Evolutionary conservation across 2,888 invertebrate species (phyloP), one percentile per base, ranked within the genome.

Genomic region (Cataglyphis altisquamis): DNA sequence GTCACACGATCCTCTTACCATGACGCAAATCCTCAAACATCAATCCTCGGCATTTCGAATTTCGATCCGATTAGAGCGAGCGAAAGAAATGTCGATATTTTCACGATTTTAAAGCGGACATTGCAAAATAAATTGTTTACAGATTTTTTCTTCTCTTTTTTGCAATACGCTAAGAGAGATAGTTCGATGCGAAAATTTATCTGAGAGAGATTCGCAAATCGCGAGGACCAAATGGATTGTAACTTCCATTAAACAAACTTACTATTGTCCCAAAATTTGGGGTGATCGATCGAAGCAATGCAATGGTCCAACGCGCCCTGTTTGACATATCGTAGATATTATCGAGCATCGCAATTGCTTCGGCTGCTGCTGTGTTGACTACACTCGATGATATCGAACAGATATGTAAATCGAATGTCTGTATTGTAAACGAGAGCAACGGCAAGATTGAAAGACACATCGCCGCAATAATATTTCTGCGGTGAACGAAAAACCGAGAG

Each of bases 261-360:
- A 80, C 45, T 3, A 15, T 70, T 72, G 45, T 55, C 3, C 25
- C 78, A 36, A 39, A 80, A 72, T 80, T 45, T 12, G 15, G 21
- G 5, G 45, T 57, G 70, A 80, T 77, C 67, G 60, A 80, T 80
- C 45, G 41, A 25, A 57, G 57, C 29, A 45, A 29, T 45, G 12
- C 21, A 32, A 29, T 32, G 18, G 57, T 41, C 32, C 45, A 36
- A 62, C 36, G 70, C 32, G 70, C 32, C 32, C n/a, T 72, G 48
- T 80, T 80, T 68, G 77, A 77, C 77, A 57, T 77, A 77, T 77
- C 29, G 67, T 67, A 67, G 68, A 77, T 77, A 67, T 29, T 55
- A 77, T 77, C 68, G 57, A 68, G 29, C 68, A 10, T 67, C 57
- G 67, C 52, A 77, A 77, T 77, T 77, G 77, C 77, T 77, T 10